Conservation (phyloP, 2,888 invertebrate genomes). For the Conchocele bisecta region DNA sequence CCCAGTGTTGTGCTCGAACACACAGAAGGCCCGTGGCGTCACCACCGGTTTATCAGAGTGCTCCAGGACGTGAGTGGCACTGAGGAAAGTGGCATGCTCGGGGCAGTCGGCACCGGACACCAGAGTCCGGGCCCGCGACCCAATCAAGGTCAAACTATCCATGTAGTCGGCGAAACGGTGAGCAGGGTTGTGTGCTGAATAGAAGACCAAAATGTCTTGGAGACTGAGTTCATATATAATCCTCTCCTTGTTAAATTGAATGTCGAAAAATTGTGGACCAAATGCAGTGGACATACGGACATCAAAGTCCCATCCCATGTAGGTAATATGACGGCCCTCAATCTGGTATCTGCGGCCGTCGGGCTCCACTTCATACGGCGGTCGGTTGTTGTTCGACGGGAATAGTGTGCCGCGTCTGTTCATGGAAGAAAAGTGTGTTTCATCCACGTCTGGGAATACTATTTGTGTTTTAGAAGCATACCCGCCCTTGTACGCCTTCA, state of each 20-base stretch:
- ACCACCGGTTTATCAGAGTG: conserved; percentile 28
- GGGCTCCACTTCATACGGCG: conserved; percentile 69
- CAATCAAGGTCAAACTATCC: conserved; percentile 69
- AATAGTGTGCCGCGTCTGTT: conserved; percentile 49
- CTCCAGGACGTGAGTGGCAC: conserved; percentile 56
- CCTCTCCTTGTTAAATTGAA: conserved; percentile 68
- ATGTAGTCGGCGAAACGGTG: conserved; percentile 63
- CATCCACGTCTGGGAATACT: conserved; percentile 26
- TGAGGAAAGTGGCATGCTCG: conserved; percentile 66
- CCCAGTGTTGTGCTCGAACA: conserved; percentile 75
- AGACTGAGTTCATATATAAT: conserved; percentile 78
- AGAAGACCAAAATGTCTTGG: conserved; percentile 74
- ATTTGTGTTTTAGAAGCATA: conserved; percentile 34
- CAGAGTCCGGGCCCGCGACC: conserved; percentile 61
- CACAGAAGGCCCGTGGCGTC: conserved; percentile 64
- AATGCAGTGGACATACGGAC: conserved; percentile 69
- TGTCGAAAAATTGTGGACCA: conserved; percentile 71
- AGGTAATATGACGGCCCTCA: conserved; percentile 67
- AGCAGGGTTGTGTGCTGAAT: conserved; percentile 67
- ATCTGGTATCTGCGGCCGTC: conserved; percentile 76
- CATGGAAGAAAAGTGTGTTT: conserved; percentile 42
- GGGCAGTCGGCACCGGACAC: conserved; percentile 78
- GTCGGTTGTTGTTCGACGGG: conserved; percentile 54
- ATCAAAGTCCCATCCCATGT: conserved; percentile 76
- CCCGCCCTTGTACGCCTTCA: conserved; percentile 46